Conservation (phyloP, 2,888 invertebrate genomes). For the Oscheius sp. region DNA sequence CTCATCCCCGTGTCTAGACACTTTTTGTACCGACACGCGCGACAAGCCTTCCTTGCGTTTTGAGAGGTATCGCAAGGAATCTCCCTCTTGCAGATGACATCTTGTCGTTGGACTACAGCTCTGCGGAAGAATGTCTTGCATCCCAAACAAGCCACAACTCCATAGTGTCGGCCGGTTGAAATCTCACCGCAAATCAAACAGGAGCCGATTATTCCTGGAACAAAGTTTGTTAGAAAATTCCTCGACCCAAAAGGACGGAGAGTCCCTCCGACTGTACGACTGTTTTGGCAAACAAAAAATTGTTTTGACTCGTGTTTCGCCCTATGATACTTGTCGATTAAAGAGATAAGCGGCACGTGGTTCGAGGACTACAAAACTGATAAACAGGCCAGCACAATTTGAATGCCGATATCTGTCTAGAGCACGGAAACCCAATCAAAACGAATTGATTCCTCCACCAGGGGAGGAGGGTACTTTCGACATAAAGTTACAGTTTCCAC, state of each 20-base stretch:
- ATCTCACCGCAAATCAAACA: constrained; percentile 63
- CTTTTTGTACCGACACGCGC: constrained; percentile 67
- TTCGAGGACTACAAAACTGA: no score
- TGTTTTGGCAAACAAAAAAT: not conserved
- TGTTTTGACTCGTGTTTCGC: not conserved
- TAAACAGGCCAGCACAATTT: no score
- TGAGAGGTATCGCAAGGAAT: constrained; percentile 58
- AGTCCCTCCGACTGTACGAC: not conserved
- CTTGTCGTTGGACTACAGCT: constrained; percentile 69
- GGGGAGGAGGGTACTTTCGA: no score
- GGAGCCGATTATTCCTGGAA: constrained; percentile 52
- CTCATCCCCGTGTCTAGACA: constrained; percentile 70
- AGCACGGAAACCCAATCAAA: no score
- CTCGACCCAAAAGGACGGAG: not conserved
- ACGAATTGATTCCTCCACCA: no score
- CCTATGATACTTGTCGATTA: not conserved
- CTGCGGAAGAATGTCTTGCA: constrained; percentile 70
- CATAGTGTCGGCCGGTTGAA: constrained; percentile 68
- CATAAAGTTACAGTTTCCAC: no score
- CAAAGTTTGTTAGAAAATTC: not conserved
- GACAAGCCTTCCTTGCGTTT: constrained; percentile 63
- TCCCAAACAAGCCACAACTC: constrained; percentile 68
- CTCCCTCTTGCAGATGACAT: constrained; percentile 64
- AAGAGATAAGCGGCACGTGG: no score
- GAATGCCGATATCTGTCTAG: no score